phyloP scores from a whole-genome alignment of 2,888 invertebrate species.

The Melanostoma mellinum region DNA sequence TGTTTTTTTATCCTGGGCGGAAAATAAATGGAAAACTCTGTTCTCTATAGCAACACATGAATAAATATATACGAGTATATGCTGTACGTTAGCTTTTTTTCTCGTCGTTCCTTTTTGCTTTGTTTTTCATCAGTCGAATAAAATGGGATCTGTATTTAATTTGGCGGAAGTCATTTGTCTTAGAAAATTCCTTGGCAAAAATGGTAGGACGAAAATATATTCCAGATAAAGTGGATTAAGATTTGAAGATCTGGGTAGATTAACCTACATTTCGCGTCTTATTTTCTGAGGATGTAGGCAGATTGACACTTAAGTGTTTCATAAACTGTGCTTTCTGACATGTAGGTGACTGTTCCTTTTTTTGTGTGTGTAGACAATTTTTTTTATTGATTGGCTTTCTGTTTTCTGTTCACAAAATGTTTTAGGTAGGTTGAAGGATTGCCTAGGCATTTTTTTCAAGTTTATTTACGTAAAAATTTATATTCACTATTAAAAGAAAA shows the following conservation, averaged over 20 bases:
- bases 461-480: no score
- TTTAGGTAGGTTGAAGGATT: no score
- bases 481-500: no score
- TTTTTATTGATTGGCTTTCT: no score
- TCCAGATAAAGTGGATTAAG: constrained; percentile 40
- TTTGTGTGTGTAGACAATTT: no score
- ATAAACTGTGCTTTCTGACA: not conserved
- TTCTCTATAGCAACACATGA: constrained; percentile 38
- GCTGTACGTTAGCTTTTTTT: not conserved
- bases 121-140: constrained; percentile 40
- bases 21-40: constrained; percentile 51
- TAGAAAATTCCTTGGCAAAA: constrained; percentile 53
- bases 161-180: constrained; percentile 52
- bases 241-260: constrained; percentile 9
- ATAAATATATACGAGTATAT: not conserved
- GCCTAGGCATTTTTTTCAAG: no score
- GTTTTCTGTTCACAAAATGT: no score
- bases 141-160: constrained; percentile 63
- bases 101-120: not conserved
- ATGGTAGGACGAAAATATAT: constrained; percentile 44
- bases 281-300: not conserved
- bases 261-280: constrained; percentile 2
- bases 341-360: no score
- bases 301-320: not conserved
- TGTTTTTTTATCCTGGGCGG: constrained; percentile 26